Percentiles rank a stretch among this genome's conserved stretches.
These are phyloP conservation scores for Gryon sp. DNA, from an alignment of 1,140 invertebrate genomes.

Conservation along the genomic window DNA sequence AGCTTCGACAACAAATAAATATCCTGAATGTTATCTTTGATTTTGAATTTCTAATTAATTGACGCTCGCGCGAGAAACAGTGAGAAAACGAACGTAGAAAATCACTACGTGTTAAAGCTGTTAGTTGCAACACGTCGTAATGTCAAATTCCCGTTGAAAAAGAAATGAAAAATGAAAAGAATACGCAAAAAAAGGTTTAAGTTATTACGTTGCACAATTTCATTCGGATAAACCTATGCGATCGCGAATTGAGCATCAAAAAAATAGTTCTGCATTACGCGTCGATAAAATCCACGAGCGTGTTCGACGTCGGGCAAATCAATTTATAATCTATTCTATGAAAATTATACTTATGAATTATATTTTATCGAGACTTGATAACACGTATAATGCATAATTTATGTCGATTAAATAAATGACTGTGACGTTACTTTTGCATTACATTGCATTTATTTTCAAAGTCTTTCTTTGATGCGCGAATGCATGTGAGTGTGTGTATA, in stretches of 20 bases:
- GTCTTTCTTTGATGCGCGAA: slow-evolving; percentile 28
- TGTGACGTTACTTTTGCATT: slow-evolving; percentile 29
- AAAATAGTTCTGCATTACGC: slow-evolving; percentile 1
- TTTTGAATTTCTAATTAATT: slow-evolving; percentile 60
- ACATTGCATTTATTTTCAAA: slow-evolving; percentile 47
- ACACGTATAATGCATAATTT: slow-evolving; percentile 45
- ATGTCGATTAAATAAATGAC: slow-evolving; percentile 43
- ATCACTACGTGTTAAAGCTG: slow-evolving; percentile 17
- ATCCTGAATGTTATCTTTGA: slow-evolving; percentile 58
- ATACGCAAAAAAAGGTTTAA: slow-evolving; percentile 5
- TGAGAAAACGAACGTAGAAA: slow-evolving; percentile 36
- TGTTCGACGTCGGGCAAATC: slow-evolving; percentile 20
- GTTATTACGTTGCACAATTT: slow-evolving; percentile 51
- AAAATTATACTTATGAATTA: slow-evolving; percentile 44
- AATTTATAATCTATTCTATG: slow-evolving; percentile 36
- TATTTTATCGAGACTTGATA: slow-evolving; percentile 27
- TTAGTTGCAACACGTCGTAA: slow-evolving; percentile 50
- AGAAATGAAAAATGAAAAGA: too few relatives aligned
- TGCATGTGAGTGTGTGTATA: too few relatives aligned
- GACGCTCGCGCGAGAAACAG: slow-evolving; percentile 32
- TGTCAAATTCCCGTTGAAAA: slow-evolving; percentile 48
- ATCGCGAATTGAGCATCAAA: slow-evolving; percentile 34
- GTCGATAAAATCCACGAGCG: slow-evolving; percentile 16
- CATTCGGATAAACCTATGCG: slow-evolving; percentile 20
- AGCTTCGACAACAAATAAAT: slow-evolving; percentile 45